Evolutionary conservation across 2,888 invertebrate genomes (phyloP), one percentile per base, ranked within the genome.

Genomic region (Amblyteles armatorius): DNA sequence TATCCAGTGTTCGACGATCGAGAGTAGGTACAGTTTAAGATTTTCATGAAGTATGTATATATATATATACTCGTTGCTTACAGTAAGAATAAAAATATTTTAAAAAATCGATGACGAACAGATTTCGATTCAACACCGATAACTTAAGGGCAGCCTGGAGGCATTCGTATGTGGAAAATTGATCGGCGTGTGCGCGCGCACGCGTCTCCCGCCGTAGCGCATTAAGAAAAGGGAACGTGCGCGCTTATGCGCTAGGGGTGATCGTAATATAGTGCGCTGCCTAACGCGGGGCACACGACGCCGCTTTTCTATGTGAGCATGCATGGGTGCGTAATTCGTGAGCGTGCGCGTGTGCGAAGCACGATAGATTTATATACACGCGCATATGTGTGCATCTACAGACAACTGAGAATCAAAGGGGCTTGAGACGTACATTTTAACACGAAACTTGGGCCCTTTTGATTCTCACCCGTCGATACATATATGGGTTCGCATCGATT

Each of bases 151-250:
- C 16, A 1, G 60, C 52, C 69, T 50, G 65, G 73, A 76, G 74
- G 86, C 86, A 86, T 83, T 71, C 83, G 74, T 77, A 83, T 82
- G 84, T 85, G 74, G 79, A 87, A 44, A 87, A 86, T 76, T 33
- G 78, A 78, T 78, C 77, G 65, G 26, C 71, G 82, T 78, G 84
- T 67, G 74, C 67, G 78, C 83, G 82, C 86, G 86, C 84, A 82
- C 82, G 87, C 84, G 79, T 81, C 80, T 71, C 22, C 22, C 0
- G 26, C 22, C 57, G 55, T 79, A 44, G 36, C 36, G 33, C 55
- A 82, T 83, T 76, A 83, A 82, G 81, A 83, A 63, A 69, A 81
- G 78, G 73, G 83, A 85, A 83, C 83, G 85, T 83, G 87, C 84
- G 82, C 77, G 60, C 13, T 63, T 33, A 63, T 63, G 60, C 16